Evolutionary conservation across 1,140 invertebrate genomes (phyloP), one percentile per base, ranked within the genome.

Genomic region (Drosophila lowei): DNA sequence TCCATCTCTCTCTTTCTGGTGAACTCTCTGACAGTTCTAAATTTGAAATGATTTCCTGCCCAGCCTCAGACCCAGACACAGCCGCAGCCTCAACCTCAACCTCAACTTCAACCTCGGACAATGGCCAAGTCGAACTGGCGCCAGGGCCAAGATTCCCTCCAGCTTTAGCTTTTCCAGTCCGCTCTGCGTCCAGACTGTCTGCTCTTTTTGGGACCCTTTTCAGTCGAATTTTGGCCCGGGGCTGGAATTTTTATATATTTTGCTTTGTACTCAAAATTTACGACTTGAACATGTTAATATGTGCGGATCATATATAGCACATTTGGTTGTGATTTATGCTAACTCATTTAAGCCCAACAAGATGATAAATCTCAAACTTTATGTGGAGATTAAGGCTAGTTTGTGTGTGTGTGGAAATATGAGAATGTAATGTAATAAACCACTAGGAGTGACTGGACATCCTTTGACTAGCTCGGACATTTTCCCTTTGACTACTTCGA

Each of bases 271-370:
- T 46, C 23, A 64, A 30, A 73, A 85, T 79, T 77, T 84, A 85
- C 77, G 76, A 72, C 65, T 64, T 48, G 50, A 50, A 59, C 67
- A 76, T 79, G 76, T 85, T 85, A 84, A 84, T 84, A 85, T 72
- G 80, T 61, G 55, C 58, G 41, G 65, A 50, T 60, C 65, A 60
- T 67, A 79, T 60, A 63, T 57, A 57, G 66, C 60, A 71, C 64
- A 75, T 71, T 56, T 49, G 34, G 49, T 58, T 61, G 58, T 79
- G 80, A 83, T 85, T 83, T 84, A 84, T 84, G 76, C 58, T 65
- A 73, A 65, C 70, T 73, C 63, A 73, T 73, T 73, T 73, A 50
- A 73, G 52, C 50, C 52, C 38, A 41, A 57, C 52, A 57, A 73
- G 49, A 66, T 70, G 42, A 73, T 73, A 73, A 74, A 73, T 64